Evolutionary conservation across 2,797 vertebrate genomes (phyloP).

Genomic region (Champsocephalus esox): DNA sequence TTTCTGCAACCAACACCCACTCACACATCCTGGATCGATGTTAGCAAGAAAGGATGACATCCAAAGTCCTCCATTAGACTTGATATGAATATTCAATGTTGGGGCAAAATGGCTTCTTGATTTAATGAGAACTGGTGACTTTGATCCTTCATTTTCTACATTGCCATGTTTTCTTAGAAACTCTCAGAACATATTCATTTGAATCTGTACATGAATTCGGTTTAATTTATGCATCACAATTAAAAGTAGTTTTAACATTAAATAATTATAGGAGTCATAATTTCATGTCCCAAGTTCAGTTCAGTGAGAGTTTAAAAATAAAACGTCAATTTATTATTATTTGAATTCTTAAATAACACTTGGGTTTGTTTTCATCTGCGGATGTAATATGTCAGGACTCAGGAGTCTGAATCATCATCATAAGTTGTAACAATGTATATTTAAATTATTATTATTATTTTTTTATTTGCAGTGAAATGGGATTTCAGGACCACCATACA

Average conservation of each 20-base stretch:
- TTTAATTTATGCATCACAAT: conserved; percentile 5
- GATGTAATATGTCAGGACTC: neutral
- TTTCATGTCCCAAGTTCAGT: neutral
- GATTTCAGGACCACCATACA: no score
- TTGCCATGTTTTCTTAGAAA: neutral
- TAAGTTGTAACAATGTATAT: no score
- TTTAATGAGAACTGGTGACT: neutral
- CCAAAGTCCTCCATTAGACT: conserved; percentile 42
- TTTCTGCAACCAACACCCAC: conserved; percentile 32
- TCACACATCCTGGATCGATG: conserved; percentile 53
- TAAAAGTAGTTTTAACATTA: neutral
- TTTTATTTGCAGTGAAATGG: no score
- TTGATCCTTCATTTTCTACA: neutral
- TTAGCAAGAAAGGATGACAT: conserved; percentile 18
- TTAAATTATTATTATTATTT: no score
- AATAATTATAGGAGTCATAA: neutral
- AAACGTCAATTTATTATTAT: no score
- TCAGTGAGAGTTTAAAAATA: no score
- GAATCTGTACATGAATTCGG: neutral
- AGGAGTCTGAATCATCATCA: no score
- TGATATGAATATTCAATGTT: conserved; percentile 24
- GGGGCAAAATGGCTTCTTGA: neutral
- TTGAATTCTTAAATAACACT: no score
- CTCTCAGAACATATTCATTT: neutral
- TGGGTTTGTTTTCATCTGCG: no score